These are phyloP conservation scores for Gallinago stenura DNA, from an alignment of 2,797 vertebrate genomes.

Conservation along the genomic window DNA sequence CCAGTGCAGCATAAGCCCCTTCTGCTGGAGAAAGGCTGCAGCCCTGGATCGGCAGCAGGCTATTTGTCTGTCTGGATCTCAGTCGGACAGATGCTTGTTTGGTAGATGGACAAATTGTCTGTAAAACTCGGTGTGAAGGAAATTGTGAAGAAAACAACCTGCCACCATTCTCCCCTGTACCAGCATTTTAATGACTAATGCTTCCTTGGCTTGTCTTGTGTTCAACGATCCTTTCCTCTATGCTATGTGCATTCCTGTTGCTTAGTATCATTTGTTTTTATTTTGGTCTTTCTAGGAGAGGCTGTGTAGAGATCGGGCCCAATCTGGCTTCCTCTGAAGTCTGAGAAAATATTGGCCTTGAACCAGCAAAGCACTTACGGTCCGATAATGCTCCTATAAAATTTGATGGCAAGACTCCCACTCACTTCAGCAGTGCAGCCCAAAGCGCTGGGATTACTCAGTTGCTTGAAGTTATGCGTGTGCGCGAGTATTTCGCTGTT, in stretches of 20 bases:
- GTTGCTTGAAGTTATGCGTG: not conserved
- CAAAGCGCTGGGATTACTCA: slow-evolving; percentile 51
- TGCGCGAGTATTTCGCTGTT: not conserved
- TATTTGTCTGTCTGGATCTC: not conserved
- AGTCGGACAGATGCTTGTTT: not conserved
- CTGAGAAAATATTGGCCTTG: slow-evolving; percentile 63
- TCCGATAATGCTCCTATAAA: slow-evolving; percentile 63
- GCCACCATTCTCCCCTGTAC: not conserved
- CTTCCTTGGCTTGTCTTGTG: not conserved
- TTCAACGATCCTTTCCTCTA: not conserved
- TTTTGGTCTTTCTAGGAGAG: slow-evolving; percentile 63
- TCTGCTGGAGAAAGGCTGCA: not conserved
- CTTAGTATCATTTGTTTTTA: slow-evolving; percentile 68
- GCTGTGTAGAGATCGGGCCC: not conserved
- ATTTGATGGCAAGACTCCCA: slow-evolving; percentile 56
- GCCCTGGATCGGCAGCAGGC: not conserved
- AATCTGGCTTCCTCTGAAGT: slow-evolving; percentile 54
- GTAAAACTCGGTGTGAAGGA: not conserved
- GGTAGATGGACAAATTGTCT: not conserved
- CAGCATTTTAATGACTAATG: not conserved
- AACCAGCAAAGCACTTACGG: slow-evolving; percentile 69
- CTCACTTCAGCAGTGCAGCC: slow-evolving; percentile 11
- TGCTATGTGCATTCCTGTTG: slow-evolving; percentile 44
- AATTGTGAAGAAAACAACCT: slow-evolving; percentile 39
- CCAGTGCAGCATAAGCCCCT: not conserved